Evolutionary conservation across 1,140 invertebrate species (phyloP).

Genomic region (Riptortus pedestris): DNA sequence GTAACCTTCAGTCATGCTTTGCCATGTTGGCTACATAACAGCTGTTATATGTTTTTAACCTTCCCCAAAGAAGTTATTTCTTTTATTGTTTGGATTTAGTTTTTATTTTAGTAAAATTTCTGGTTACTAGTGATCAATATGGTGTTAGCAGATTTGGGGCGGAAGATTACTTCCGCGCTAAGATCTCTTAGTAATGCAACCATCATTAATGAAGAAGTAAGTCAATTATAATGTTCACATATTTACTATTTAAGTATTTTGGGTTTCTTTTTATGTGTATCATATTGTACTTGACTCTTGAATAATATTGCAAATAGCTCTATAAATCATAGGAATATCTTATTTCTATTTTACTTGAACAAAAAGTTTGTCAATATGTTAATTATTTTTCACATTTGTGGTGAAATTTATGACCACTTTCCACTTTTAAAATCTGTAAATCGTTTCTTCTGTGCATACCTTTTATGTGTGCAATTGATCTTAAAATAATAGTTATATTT

Average conservation of each 20-base stretch:
- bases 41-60: conserved; percentile 19
- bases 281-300: background rate
- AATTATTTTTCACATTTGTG: too few relatives aligned
- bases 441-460: too few relatives aligned
- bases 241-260: background rate
- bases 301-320: background rate
- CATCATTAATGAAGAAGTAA: conserved; percentile 96
- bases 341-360: background rate
- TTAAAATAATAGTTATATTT: too few relatives aligned
- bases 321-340: background rate
- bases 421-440: too few relatives aligned
- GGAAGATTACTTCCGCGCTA: conserved; percentile 96
- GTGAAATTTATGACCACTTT: too few relatives aligned
- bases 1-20: conserved; percentile 17
- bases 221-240: conserved; percentile 11
- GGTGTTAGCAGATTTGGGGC: conserved; percentile 99
- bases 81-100: background rate
- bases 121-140: conserved; percentile 44
- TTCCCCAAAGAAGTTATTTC: background rate
- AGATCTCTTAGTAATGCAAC: conserved; percentile 96
- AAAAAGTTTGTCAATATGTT: background rate
- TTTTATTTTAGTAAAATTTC: background rate
- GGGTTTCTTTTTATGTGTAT: too few relatives aligned
- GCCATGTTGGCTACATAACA: conserved; percentile 18
- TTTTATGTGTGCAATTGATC: too few relatives aligned